phyloP scores from a whole-genome alignment of 2,113 vertebrate genomes.

The Nothobranchius furzeri region DNA sequence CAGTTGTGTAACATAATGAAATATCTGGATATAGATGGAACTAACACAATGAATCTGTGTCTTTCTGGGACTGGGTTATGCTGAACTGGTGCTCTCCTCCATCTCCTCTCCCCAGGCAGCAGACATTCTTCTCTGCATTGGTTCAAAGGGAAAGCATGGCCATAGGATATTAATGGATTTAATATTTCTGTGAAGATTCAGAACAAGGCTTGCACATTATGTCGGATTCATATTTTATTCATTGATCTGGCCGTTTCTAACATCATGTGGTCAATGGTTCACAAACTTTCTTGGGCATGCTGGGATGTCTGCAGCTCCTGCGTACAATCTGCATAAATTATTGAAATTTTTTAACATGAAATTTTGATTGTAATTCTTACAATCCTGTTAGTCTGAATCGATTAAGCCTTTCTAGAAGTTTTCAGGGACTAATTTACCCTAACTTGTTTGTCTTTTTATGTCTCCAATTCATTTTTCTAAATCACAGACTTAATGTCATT shows the following conservation, averaged over 20 bases:
- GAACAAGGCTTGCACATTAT: slow-evolving; percentile 29
- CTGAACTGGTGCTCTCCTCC: slow-evolving; percentile 41
- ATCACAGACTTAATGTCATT: slow-evolving; percentile 12
- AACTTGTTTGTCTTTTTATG: slow-evolving; percentile 35
- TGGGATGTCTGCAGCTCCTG: slow-evolving; percentile 12
- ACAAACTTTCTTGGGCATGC: slow-evolving; percentile 13
- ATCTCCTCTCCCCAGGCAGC: slow-evolving; percentile 32
- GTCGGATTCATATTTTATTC: slow-evolving; percentile 49
- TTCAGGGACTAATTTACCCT: not conserved
- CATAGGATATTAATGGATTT: slow-evolving; percentile 49
- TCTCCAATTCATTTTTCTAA: slow-evolving; percentile 40
- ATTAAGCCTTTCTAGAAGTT: slow-evolving; percentile 22
- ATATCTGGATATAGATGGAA: slow-evolving; percentile 27
- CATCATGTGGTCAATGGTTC: slow-evolving; percentile 28
- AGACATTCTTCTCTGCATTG: slow-evolving; percentile 34
- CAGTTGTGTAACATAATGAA: slow-evolving; percentile 38
- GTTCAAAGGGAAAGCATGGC: slow-evolving; percentile 49
- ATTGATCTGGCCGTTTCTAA: slow-evolving; percentile 29
- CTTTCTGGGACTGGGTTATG: slow-evolving; percentile 28
- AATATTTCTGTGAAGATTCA: slow-evolving; percentile 45
- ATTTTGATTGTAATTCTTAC: slow-evolving; percentile 19
- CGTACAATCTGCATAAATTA: slow-evolving; percentile 12
- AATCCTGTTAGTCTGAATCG: slow-evolving; percentile 16
- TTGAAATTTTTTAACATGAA: slow-evolving; percentile 12
- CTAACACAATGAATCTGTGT: slow-evolving; percentile 36